Base-by-base conservation (phyloP, 2,888 invertebrate genomes). In the Cancer borealis region DNA sequence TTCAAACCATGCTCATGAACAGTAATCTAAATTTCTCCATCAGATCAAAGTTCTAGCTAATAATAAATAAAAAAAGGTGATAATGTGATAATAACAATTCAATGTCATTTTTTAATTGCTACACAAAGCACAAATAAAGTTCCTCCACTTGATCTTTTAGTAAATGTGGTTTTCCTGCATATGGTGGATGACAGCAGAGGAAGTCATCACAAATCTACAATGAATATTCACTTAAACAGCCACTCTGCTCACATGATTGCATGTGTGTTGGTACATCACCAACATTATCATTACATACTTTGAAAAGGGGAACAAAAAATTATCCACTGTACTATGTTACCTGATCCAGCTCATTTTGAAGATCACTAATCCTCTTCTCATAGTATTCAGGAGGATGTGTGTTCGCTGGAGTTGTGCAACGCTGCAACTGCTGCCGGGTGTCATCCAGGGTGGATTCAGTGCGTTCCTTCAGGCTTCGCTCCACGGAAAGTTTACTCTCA, bases 401-500 rank as follows among this genome's bases (percentile, higher is more conserved):
- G 93, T 92, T 92, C 95, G 96, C 26, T 88, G 97, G 96, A 96
- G 96, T 4, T 96, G 96, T 45, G 97, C 96, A 26, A 5, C 92
- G 91, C 26, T 94, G 90, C 6, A 92, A 95, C 97, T 97, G 87
- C 96, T 97, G 96, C 97, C 97, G 4, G 97, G 96, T 96, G n/a
- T 97, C 97, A 96, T 97, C 97, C 3, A 97, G 95, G 96, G 97
- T 97, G 96, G 97, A 97, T 96, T 98, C 98, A 6, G 98, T 97
- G 95, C 97, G 97, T 96, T 98, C 98, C 96, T 98, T 98, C 0
- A 97, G 97, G 96, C 97, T 97, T 47, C 98, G 97, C 96, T 98
- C 98, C 95, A 97, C 97, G 39, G 97, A 97, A 92, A 98, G 97
- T 93, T 98, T 97, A 96, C 98, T 97, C 96, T 99, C 98, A 12